phyloP scores from a whole-genome alignment of 2,113 vertebrate genomes.

The Leucopternis melanops region DNA sequence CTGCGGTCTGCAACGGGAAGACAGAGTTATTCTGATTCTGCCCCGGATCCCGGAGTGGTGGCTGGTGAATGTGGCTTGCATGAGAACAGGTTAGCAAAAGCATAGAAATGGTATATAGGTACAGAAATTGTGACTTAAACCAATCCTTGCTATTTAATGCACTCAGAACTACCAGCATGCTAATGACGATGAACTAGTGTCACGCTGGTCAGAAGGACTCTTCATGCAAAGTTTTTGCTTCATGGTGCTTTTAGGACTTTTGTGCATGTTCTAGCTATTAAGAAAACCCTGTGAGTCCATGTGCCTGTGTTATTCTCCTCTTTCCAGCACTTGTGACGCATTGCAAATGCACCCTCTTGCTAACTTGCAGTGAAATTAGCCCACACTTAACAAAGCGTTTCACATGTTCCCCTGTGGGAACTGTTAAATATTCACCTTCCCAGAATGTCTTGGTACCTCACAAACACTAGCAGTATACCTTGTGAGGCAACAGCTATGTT shows the following conservation, averaged over 20 bases:
- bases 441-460: background rate
- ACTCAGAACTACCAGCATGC: background rate
- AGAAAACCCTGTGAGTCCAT: background rate
- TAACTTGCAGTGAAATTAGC: background rate
- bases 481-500: background rate
- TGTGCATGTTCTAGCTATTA: background rate
- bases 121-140: background rate
- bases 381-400: background rate
- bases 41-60: slow-evolving; percentile 81
- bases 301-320: background rate
- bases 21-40: slow-evolving; percentile 75
- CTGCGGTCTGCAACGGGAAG: slow-evolving; percentile 70
- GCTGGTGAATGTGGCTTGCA: slow-evolving; percentile 79
- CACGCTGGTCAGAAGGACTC: background rate
- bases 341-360: background rate
- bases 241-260: background rate
- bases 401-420: background rate
- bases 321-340: background rate
- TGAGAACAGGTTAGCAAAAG: slow-evolving; percentile 73
- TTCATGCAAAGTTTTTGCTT: background rate
- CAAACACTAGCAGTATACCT: background rate
- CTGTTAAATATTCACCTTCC: background rate
- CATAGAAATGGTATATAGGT: background rate
- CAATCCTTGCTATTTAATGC: background rate
- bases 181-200: background rate